Base-by-base conservation (phyloP, 2,113 vertebrate genomes). In the Cavia aperea region DNA sequence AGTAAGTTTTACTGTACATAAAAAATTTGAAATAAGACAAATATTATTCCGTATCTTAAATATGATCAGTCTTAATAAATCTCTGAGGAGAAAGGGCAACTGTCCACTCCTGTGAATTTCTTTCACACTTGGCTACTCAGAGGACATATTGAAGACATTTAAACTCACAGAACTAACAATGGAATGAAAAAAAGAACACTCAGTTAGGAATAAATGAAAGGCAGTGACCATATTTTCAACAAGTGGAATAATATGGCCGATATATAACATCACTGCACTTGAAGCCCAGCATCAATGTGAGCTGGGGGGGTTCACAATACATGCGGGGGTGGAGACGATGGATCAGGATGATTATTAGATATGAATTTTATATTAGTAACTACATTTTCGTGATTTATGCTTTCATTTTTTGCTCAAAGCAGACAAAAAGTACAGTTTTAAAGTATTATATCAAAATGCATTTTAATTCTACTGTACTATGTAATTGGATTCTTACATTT, bases 21-120 rank as follows among this genome's bases (percentile, higher is more conserved):
- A 90, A 93, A 79, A 79, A 94, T 77, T 79, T 89, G 12, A 90
- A 95, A 94, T 85, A 72, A 70, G 51, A 90, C n/a, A 93, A 93
- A 91, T 51, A 82, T 43, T 86, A 86, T 51, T 8, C 33, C 81
- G 75, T 78, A 86, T 90, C 72, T 85, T 90, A 91, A 90, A 90
- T 29, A 92, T 60, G 5, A 36, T 85, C 79, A 70, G 83, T 95
- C 46, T 94, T 88, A 95, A 77, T 81, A 79, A 81, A 91, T 91
- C 84, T 89, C 43, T 93, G 46, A 14, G 60, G 66, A 36, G 14
- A 15, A 2, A 91, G 33, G 78, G 31, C 26, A 93, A 85, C 39
- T 82, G 60, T 60, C 36, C 79, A 84, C 54, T 84, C 88, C 23
- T 70, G 49, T 85, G 31, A 90, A 93, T 73, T 87, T 77, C 78